Base-by-base conservation (phyloP, 2,797 vertebrate species). In the Rhodeus uyekii region DNA sequence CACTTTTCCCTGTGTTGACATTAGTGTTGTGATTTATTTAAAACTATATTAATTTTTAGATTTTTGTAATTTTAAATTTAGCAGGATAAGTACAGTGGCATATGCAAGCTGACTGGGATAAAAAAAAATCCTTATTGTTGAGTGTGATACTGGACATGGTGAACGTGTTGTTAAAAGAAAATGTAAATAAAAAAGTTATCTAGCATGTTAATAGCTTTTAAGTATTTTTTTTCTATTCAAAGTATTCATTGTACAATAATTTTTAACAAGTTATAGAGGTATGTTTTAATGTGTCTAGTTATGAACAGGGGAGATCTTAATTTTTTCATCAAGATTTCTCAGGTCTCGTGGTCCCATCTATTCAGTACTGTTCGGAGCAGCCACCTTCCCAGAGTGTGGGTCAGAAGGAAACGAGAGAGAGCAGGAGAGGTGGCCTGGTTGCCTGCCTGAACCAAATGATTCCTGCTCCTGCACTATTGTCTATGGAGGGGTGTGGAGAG, bases 401-500 rank as follows among this genome's bases (percentile, higher is more conserved):
- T 65, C 63, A 55, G 48, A 50, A 48, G 75, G 55, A 73, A 32
- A 9, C 14, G 6, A 71, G 81, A 85, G 83, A 78, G 81, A 87
- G 83, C 58, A 22, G 83, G 87, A 91, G 86, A 89, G 86, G 85
- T 86, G 88, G 91, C 91, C 89, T 92, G 92, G 90, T 92, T 89
- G 90, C 90, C 92, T 82, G 77, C 88, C 91, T 91, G 87, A 86
- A 89, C 90, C 84, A 89, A 86, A 87, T 85, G 69, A 83, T 69
- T 89, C 94, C 91, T 93, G 93, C 96, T 97, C 97, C 97, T 99
- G 98, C 96, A 96, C 96, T 98, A 98, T 97, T 98, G 97, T 97
- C 96, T 96, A 87, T 93, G 95, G 84, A 95, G 95, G 94, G 95
- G 95, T 95, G 96, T 95, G 94, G 91, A 92, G 87, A 91, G 95